These are phyloP conservation scores for Mus spicilegus DNA, from an alignment of 2,113 vertebrate species.

Conservation along the genomic window DNA sequence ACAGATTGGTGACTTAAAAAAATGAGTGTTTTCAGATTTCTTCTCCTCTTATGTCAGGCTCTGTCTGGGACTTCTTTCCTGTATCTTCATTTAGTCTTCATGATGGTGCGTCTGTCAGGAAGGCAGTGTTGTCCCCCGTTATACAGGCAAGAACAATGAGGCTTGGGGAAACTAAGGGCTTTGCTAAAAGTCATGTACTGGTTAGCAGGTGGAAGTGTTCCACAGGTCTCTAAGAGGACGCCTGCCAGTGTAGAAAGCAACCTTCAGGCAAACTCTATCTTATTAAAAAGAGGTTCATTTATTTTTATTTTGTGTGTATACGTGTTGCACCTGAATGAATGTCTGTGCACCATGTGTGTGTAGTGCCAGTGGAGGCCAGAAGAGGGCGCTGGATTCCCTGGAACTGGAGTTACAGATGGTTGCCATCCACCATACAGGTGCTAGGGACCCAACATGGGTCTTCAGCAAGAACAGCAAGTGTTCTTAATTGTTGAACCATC, in stretches of 20 bases:
- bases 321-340: neutral
- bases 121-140: neutral
- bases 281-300: neutral
- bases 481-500: neutral
- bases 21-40: slow-evolving; percentile 20
- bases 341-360: neutral
- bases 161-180: neutral
- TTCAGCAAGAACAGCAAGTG: neutral
- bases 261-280: neutral
- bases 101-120: neutral
- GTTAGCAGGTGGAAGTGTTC: neutral
- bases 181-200: neutral
- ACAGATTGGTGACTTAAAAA: slow-evolving; percentile 26
- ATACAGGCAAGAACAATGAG: neutral
- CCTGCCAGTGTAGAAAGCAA: neutral
- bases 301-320: neutral
- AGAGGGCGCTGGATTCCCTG: neutral
- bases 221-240: neutral
- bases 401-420: neutral
- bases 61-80: slow-evolving; percentile 15
- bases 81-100: slow-evolving; percentile 38
- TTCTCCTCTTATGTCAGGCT: neutral
- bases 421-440: neutral
- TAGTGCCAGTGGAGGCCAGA: neutral
- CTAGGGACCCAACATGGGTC: neutral